Evolutionary conservation across 2,888 invertebrate species (phyloP), one percentile per base, ranked within the genome.

Genomic region (Cantharis lateralis): DNA sequence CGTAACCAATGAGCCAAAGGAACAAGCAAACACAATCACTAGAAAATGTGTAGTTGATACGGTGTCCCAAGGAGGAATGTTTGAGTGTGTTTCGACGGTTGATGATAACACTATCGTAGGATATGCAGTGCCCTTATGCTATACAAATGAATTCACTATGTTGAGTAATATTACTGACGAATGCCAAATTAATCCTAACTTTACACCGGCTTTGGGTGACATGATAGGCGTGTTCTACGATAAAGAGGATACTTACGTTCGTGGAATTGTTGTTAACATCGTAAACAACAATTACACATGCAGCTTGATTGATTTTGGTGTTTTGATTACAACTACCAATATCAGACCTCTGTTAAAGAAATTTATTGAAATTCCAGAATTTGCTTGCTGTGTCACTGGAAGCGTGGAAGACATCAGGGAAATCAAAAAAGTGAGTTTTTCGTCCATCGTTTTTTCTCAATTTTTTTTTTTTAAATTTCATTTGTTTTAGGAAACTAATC

Each of bases 301-400:
- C 15, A 80, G 79, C 10, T 77, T 82, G 16, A 74, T 83, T 24
- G 83, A 83, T 79, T 83, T 74, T 71, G 83, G 81, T 4, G 62
- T 24, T n/a, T 70, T 79, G 11, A 64, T 70, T 26, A 69, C 68
- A 10, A 74, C 76, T 1, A n/a, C 64, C 66, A 69, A 79, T 70
- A 70, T 82, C 26, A 61, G 77, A 24, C 32, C 68, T 13, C 71
- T 83, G 10, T 77, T 74, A 3, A 68, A 79, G 11, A 73, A 78
- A 48, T 80, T 72, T 28, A 24, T 15, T 1, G 74, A 72, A 16
- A 75, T 82, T 70, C 80, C 80, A 10, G 80, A 80, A 71, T 82
- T 82, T 74, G 61, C 79, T 48, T 81, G 81, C 32, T 64, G 74
- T 10, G 79, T 80, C 20, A 71, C 20, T 24, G 72, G 72, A 9